A percentile compares a stretch with the other conserved stretches of the same genome.
phyloP scores from a whole-genome alignment of 1,140 invertebrate genomes.

The Globodera rostochiensis region DNA sequence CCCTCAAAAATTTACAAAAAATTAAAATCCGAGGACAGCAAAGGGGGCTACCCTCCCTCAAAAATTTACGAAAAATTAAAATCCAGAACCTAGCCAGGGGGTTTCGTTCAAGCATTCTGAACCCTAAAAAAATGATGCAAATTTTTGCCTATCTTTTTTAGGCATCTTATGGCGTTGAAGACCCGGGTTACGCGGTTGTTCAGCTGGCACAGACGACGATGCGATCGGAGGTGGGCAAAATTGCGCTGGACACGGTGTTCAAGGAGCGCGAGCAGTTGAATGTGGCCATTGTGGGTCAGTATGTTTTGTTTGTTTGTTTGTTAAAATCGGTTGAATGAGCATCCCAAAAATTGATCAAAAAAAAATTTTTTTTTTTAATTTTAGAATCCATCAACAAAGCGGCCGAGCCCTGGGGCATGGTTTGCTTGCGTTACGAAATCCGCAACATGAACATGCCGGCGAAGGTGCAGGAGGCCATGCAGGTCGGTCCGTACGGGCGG shows the following conservation, averaged over 20 bases:
- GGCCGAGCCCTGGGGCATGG: conserved; percentile 93
- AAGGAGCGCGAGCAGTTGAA: conserved; percentile 92
- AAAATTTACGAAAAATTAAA: no score
- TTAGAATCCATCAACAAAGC: conserved; percentile 92
- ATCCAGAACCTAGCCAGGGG: no score
- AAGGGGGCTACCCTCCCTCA: no score
- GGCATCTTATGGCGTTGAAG: conserved; percentile 97
- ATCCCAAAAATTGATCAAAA: background rate
- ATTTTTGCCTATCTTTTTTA: conserved; percentile 47
- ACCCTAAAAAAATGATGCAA: no score
- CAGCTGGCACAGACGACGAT: conserved; percentile 98
- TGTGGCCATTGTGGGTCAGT: conserved; percentile 80
- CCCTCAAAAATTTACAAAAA: no score
- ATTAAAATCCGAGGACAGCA: no score
- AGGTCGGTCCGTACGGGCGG: conserved; percentile 65
- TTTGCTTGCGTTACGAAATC: conserved; percentile 97
- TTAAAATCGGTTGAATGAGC: conserved; percentile 15
- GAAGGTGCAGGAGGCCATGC: conserved; percentile 97
- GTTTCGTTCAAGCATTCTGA: no score
- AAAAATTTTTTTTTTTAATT: conserved; percentile 7
- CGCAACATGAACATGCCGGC: conserved; percentile 88
- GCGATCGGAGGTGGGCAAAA: conserved; percentile 96
- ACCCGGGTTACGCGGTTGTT: conserved; percentile 98
- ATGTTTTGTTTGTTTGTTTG: background rate
- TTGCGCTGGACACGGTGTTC: conserved; percentile 94